phyloP scores from a whole-genome alignment of 2,797 vertebrate species.

The Platyrinchus mystaceus region DNA sequence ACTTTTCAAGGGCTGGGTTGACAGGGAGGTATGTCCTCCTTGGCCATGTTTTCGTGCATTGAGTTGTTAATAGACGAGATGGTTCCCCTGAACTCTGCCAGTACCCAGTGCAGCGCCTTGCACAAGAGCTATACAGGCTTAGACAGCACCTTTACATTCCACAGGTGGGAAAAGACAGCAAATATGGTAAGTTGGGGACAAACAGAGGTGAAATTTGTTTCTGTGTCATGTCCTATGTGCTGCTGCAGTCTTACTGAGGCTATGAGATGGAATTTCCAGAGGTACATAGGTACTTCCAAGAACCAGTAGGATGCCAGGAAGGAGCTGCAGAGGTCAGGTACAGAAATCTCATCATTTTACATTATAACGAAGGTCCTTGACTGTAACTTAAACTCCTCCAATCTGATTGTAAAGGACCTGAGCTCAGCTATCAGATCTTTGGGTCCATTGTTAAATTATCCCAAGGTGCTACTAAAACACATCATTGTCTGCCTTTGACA shows the following conservation, averaged over 20 bases:
- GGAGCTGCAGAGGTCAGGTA: neutral
- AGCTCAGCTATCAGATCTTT: neutral
- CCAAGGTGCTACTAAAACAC: neutral
- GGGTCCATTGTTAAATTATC: neutral
- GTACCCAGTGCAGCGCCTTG: neutral
- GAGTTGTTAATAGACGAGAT: neutral
- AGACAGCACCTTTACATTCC: neutral
- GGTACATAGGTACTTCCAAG: neutral
- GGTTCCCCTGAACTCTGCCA: neutral
- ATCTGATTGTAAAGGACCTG: neutral
- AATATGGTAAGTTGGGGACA: neutral
- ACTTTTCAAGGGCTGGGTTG: slow-evolving; percentile 24
- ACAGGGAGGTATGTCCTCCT: neutral
- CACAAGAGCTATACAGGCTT: neutral
- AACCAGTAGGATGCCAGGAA: neutral
- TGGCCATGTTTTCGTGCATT: neutral
- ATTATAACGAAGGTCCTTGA: neutral
- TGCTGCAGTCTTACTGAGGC: neutral
- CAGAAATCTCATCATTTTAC: neutral
- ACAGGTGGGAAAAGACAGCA: neutral
- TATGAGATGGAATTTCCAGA: neutral
- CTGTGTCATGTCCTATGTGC: neutral
- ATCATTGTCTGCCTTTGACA: neutral
- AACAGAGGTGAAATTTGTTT: neutral
- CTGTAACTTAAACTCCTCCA: neutral